phyloP scores from a whole-genome alignment of 1,140 invertebrate genomes.

The Apocrypta bakeri region DNA sequence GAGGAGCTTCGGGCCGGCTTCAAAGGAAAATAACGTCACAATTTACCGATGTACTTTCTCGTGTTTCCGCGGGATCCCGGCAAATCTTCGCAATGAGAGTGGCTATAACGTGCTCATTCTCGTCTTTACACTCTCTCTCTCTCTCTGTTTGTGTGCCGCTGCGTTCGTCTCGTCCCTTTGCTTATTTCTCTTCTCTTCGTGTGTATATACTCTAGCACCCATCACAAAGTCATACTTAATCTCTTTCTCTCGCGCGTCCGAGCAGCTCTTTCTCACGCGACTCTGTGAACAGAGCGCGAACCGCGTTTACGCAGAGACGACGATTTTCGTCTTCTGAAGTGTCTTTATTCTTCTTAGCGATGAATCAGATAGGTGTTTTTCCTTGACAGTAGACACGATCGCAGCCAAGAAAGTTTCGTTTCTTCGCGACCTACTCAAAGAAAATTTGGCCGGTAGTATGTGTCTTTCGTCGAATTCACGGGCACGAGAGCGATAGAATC shows the following conservation, averaged over 20 bases:
- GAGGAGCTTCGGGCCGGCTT: constrained; percentile 7
- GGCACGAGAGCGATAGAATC: constrained; percentile 2
- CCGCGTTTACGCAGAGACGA: neutral
- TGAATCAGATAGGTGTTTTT: no score
- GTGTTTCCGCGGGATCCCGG: neutral
- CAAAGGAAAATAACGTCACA: constrained; percentile 38
- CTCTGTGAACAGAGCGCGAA: neutral
- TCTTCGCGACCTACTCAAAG: neutral
- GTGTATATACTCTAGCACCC: neutral
- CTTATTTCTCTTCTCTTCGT: neutral
- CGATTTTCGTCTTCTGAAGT: neutral
- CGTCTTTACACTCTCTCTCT: neutral
- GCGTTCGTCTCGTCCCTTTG: neutral
- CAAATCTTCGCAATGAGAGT: constrained; percentile 13
- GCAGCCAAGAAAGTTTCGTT: neutral
- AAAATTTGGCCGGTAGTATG: neutral
- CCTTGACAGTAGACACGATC: no score
- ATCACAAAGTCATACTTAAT: neutral
- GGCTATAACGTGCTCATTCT: constrained; percentile 1
- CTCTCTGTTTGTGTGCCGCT: neutral
- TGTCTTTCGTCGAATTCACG: constrained; percentile 16
- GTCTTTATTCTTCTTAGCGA: neutral
- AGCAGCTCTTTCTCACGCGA: constrained; percentile 7
- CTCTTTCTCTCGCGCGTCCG: neutral
- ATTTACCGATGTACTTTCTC: constrained; percentile 6